These are phyloP conservation scores for Chaetodon trifascialis DNA, from an alignment of 2,113 vertebrate species.

Conservation along the genomic window DNA sequence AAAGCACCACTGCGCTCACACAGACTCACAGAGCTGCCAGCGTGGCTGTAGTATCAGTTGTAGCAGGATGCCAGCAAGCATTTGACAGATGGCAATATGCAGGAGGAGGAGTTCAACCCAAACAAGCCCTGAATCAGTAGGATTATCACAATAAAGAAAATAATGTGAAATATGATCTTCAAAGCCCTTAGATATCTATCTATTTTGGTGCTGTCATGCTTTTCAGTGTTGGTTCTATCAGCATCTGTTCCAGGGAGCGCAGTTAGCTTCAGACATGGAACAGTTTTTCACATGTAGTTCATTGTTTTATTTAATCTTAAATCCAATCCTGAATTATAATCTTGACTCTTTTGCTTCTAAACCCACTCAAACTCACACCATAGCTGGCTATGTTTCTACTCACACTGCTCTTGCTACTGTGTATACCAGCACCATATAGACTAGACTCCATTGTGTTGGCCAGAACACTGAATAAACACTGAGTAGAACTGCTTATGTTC, in stretches of 20 bases:
- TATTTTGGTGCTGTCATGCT: not conserved
- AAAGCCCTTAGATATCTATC: not conserved
- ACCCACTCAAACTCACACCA: not conserved
- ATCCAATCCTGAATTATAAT: not conserved
- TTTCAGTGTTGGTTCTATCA: not conserved
- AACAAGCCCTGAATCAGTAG: not conserved
- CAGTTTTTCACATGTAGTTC: not conserved
- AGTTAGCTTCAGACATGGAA: not conserved
- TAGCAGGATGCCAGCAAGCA: not conserved
- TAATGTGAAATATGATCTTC: not conserved
- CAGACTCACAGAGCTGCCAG: not conserved
- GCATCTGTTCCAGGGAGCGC: not conserved
- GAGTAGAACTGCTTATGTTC: not conserved
- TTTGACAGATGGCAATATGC: constrained; percentile 4
- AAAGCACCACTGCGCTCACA: not conserved
- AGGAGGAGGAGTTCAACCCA: constrained; percentile 14
- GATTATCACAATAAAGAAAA: not conserved
- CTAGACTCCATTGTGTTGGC: constrained; percentile 14
- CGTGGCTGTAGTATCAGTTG: not conserved
- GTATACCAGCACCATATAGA: constrained; percentile 3
- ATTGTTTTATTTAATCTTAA: not conserved
- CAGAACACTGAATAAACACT: constrained; percentile 22
- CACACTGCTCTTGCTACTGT: not conserved
- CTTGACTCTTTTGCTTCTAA: not conserved
- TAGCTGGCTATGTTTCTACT: constrained; percentile 2